Evolutionary conservation across 2,888 invertebrate genomes (phyloP), one percentile per base, ranked within the genome.

Genomic region (Eutolmus rufibarbis): DNA sequence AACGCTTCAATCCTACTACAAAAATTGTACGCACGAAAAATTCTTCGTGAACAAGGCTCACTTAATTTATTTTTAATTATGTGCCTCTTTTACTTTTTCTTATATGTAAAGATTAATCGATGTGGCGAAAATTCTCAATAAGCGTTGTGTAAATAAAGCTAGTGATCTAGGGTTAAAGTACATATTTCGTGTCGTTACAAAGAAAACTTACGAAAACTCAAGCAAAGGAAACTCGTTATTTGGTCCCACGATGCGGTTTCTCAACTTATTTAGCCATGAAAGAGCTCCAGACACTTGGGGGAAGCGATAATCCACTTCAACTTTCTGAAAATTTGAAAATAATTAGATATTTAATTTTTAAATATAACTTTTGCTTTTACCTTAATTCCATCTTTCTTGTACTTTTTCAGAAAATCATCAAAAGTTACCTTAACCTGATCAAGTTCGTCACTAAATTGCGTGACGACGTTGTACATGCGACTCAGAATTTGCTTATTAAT

Each of bases 221-320:
- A 96, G 93, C 43, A 94, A 87, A 87, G 94, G 94, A 87, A 95
- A 94, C 66, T 95, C 95, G 74, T 94, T 94, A 90, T 95, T 93
- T 0, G 96, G 95, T 86, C 91, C 91, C 43, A 93, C 92, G 3
- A 96, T 94, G 84, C 96, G 93, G 86, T 93, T 91, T 28, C 94
- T 93, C 57, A 97, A 91, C 91, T 97, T 97, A 89, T 94, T 92
- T 0, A 97, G 92, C 95, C 96, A 97, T 90, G 95, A 94, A 23
- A 97, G 91, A 78, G 95, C 93, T 0, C 97, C 97, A 40, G 96
- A 95, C 0, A 96, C 95, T 16, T 96, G 95, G 0, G 98, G 97
- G 90, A 96, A 95, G 91, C 96, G 95, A 16, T 93, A 92, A 90
- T 96, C 95, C 1, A 95, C 94, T 0, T 94, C 94, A 9, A 94